Base-by-base conservation (phyloP, 2,888 invertebrate species). In the Aporophyla nigra region DNA sequence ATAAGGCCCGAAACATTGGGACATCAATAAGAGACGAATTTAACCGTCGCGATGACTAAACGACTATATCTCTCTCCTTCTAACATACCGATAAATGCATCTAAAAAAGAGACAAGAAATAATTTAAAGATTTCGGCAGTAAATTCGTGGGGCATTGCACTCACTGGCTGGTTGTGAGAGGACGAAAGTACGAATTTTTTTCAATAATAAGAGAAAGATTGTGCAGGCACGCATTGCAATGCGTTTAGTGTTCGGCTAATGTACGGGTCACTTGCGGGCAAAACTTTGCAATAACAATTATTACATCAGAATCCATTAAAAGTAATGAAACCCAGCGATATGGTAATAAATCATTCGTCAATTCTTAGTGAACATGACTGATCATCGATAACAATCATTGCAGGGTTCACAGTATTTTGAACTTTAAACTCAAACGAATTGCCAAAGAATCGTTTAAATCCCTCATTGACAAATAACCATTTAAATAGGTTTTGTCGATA, bases 121-220 rank as follows among this genome's bases (percentile, higher is more conserved):
- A 93, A 94, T 94, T 94, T 94, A 89, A 94, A 94, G 94, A 94
- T 95, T 95, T 96, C 87, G 93, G 93, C 92, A 92, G 92, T 93
- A 94, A 92, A 90, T 91, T 89, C 90, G 85, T 90, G 90, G 96
- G 95, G 95, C 96, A 96, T 93, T 93, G 96, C 93, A 95, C 96
- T 93, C 94, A 83, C 85, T 91, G 94, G 95, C 96, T 94, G 95
- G 96, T 95, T 94, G 92, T 89, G 94, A 94, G 92, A 96, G 96
- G 96, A 94, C 96, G 95, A 96, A 96, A 96, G 96, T 96, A 96
- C 96, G 92, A 93, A 91, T 93, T 94, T 95, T 75, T 94, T 94
- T 93, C 86, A 93, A 92, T 93, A 92, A 93, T 91, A 93, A 94
- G 93, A 93, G 93, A 94, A 93, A 93, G 92, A 93, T 92, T 91